Percentiles rank a stretch among this genome's conserved stretches.
Evolutionary conservation across 1,140 invertebrate genomes (phyloP).

Genomic region (Euura lappo): DNA sequence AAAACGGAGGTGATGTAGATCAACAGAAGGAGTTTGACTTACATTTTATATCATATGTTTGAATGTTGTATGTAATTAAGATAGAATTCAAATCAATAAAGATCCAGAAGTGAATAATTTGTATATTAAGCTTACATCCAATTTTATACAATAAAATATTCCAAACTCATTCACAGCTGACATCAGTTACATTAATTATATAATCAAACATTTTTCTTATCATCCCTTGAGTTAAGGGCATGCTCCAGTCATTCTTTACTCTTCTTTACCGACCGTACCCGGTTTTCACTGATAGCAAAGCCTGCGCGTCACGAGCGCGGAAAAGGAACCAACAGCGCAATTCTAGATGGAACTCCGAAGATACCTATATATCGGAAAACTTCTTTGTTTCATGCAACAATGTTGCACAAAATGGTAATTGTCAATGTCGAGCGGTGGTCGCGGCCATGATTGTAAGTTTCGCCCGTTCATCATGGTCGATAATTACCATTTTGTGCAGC

Average conservation of each 20-base stretch:
- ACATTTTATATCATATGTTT: conserved; percentile 60
- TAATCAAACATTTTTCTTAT: background rate
- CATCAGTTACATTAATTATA: background rate
- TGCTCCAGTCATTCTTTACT: background rate
- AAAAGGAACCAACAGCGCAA: too few species aligned
- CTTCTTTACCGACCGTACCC: too few species aligned
- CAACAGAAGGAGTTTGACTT: conserved; percentile 48
- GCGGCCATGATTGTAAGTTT: too few species aligned
- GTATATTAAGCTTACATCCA: conserved; percentile 54
- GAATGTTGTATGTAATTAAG: conserved; percentile 60
- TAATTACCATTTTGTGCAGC: background rate
- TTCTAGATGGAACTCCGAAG: too few species aligned
- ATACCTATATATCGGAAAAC: too few species aligned
- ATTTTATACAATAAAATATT: conserved; percentile 54
- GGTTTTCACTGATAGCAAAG: too few species aligned
- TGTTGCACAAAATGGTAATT: too few species aligned
- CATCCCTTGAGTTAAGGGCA: background rate
- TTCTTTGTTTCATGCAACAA: too few species aligned
- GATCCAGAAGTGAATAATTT: conserved; percentile 52
- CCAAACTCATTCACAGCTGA: conserved; percentile 12
- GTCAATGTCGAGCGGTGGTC: too few species aligned
- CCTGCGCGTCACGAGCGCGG: too few species aligned
- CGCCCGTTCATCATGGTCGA: too few species aligned
- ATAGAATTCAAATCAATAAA: conserved; percentile 56
- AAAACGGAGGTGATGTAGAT: conserved; percentile 64